phyloP scores from a whole-genome alignment of 92 coral and sea anemone genomes.

The Siderastrea siderea region DNA sequence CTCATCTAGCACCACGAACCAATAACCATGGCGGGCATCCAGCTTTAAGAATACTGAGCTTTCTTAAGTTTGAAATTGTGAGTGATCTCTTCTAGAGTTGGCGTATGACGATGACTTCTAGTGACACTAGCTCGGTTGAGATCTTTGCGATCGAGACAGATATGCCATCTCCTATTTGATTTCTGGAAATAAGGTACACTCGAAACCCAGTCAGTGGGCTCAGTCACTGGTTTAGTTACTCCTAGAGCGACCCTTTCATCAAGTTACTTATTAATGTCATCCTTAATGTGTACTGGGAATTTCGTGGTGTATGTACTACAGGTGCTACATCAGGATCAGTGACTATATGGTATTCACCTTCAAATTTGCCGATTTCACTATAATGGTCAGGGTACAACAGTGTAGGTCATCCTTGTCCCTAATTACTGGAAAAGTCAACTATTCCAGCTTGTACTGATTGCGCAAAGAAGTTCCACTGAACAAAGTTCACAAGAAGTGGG shows the following conservation, averaged over 20 bases:
- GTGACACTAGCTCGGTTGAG: slow-evolving; percentile 45
- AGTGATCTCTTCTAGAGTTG: slow-evolving; percentile 55
- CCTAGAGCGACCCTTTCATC: slow-evolving; percentile 16
- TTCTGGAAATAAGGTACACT: slow-evolving; percentile 13
- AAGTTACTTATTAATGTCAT: slow-evolving; percentile 21
- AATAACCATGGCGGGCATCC: slow-evolving; percentile 35
- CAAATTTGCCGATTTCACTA: slow-evolving; percentile 47
- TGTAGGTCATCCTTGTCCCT: slow-evolving; percentile 18
- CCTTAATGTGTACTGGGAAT: slow-evolving; percentile 14
- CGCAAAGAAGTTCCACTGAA: slow-evolving; percentile 35
- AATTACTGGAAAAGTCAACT: not conserved
- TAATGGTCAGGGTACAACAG: slow-evolving; percentile 17
- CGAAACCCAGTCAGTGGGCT: slow-evolving; percentile 31
- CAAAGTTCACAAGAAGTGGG: slow-evolving; percentile 46
- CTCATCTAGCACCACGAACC: slow-evolving; percentile 40
- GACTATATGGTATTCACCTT: slow-evolving; percentile 52
- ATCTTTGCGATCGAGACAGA: slow-evolving; percentile 46
- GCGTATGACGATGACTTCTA: slow-evolving; percentile 54
- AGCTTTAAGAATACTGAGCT: slow-evolving; percentile 51
- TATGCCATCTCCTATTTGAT: slow-evolving; percentile 14
- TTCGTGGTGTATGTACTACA: slow-evolving; percentile 44
- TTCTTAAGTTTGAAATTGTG: slow-evolving; percentile 18
- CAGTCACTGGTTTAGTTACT: slow-evolving; percentile 21
- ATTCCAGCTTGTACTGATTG: not conserved
- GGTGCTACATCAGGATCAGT: slow-evolving; percentile 22